Evolutionary conservation across 2,888 invertebrate genomes (phyloP).

Genomic region (Philopedon plagiatum): DNA sequence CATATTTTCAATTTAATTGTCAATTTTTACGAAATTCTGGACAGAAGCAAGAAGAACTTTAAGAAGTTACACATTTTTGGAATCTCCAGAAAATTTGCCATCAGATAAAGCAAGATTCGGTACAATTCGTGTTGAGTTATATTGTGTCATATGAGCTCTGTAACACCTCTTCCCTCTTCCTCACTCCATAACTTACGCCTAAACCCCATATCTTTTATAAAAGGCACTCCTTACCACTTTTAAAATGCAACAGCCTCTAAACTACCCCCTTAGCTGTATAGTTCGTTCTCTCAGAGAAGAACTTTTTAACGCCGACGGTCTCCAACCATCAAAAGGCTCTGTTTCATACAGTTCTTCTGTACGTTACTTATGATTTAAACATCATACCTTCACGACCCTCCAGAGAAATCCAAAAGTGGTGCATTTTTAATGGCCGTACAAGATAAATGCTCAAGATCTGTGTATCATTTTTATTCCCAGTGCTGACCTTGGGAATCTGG

Average conservation of each 20-base stretch:
- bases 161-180: too few species aligned
- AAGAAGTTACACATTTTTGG: too few species aligned
- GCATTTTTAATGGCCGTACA: background rate
- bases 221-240: background rate
- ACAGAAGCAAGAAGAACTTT: too few species aligned
- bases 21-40: too few species aligned
- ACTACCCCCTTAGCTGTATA: background rate
- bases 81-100: too few species aligned
- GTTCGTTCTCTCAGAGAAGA: background rate
- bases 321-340: background rate
- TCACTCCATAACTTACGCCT: background rate
- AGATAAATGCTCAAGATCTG: background rate
- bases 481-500: constrained; percentile 30
- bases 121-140: too few species aligned
- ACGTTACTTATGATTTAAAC: background rate
- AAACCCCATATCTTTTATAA: background rate
- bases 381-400: background rate
- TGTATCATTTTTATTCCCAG: constrained; percentile 33
- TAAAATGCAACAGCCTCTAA: background rate
- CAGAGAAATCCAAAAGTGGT: constrained; percentile 3
- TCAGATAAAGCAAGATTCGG: too few species aligned
- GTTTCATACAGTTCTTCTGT: background rate
- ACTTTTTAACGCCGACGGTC: too few species aligned
- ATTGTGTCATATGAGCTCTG: too few species aligned
- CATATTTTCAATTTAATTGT: too few species aligned